A percentile compares a stretch with the other conserved stretches of the same genome.
phyloP scores from a whole-genome alignment of 2,888 invertebrate species.

The Agrotis ipsilon region DNA sequence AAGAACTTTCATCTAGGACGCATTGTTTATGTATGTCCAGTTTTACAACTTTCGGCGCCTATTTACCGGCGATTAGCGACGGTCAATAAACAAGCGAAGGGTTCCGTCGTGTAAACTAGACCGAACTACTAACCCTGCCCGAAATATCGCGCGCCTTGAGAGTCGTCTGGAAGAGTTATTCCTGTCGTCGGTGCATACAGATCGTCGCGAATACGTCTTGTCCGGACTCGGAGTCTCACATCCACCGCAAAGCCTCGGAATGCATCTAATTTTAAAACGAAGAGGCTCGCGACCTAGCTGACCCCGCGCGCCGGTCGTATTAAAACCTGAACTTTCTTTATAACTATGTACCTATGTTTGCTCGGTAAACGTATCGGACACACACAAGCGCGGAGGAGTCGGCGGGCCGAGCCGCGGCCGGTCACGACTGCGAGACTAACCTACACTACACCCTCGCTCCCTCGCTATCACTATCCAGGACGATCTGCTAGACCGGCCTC shows the following conservation, averaged over 20 bases:
- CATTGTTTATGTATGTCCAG: constrained; percentile 71
- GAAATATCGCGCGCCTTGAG: constrained; percentile 84
- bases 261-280: constrained; percentile 91
- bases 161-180: constrained; percentile 85
- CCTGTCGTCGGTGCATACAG: constrained; percentile 78
- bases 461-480: constrained; percentile 87
- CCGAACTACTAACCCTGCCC: constrained; percentile 88
- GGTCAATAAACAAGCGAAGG: constrained; percentile 74
- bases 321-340: constrained; percentile 91
- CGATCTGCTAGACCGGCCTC: constrained; percentile 76
- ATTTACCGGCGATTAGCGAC: constrained; percentile 72
- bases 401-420: constrained; percentile 81
- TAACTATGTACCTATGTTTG: constrained; percentile 89
- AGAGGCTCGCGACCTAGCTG: constrained; percentile 90
- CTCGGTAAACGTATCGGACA: constrained; percentile 87
- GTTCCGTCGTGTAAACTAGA: constrained; percentile 77
- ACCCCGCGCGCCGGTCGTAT: constrained; percentile 88
- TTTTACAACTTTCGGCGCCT: constrained; percentile 70
- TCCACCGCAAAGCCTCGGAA: constrained; percentile 86
- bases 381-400: constrained; percentile 82
- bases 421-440: constrained; percentile 86
- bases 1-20: constrained; percentile 63
- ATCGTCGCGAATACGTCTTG: constrained; percentile 82
- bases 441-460: constrained; percentile 80
- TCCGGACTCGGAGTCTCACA: constrained; percentile 77